phyloP scores from a whole-genome alignment of 37 sponge, comb jelly and placozoan species.

The Diacarnus erythraeanus region DNA sequence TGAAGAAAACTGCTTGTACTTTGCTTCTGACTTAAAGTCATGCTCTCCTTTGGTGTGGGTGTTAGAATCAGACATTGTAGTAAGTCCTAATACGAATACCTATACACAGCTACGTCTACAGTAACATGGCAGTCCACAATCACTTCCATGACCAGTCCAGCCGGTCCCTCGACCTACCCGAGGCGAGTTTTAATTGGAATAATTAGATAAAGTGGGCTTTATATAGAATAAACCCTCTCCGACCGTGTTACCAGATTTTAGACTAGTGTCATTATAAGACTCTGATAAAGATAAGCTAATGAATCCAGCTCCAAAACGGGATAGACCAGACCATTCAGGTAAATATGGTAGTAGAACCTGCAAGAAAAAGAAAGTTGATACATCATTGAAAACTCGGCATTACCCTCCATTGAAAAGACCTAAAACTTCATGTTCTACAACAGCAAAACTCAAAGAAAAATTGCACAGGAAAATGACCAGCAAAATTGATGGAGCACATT shows the following conservation, averaged over 20 bases:
- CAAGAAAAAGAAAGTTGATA: neutral
- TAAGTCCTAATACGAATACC: too few species aligned
- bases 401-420: neutral
- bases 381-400: neutral
- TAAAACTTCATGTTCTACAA: neutral
- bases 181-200: too few species aligned
- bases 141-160: too few species aligned
- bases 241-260: too few species aligned
- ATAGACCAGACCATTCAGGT: neutral
- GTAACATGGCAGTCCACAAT: too few species aligned
- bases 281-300: neutral
- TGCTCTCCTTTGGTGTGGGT: conserved; percentile 21
- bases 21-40: conserved; percentile 56
- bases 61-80: conserved; percentile 25
- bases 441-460: neutral
- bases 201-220: too few species aligned
- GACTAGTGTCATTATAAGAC: too few species aligned
- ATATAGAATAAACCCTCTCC: too few species aligned
- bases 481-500: conserved; percentile 73
- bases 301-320: neutral
- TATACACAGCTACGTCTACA: too few species aligned
- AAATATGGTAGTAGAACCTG: neutral
- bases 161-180: too few species aligned
- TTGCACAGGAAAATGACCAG: conserved; percentile 36
- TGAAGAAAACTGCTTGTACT: conserved; percentile 72